Evolutionary conservation across 2,888 invertebrate species (phyloP).

Genomic region (Meta bourneti): DNA sequence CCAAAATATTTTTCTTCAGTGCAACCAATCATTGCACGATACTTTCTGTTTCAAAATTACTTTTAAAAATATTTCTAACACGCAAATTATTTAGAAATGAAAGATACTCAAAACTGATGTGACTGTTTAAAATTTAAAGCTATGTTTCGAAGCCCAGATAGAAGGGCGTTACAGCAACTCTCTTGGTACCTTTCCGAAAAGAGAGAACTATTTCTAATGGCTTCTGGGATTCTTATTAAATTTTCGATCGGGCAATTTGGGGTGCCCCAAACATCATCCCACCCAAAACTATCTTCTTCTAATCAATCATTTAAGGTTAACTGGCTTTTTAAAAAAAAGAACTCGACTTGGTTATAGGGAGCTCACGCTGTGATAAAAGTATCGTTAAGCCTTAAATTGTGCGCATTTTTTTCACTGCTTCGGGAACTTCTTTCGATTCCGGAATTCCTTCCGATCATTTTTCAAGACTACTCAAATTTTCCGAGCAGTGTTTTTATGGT

Average conservation of each 20-base stretch:
- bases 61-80: no score
- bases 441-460: not conserved
- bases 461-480: not conserved
- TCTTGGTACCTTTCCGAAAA: constrained; percentile 51
- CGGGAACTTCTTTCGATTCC: not conserved
- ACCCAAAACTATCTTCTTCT: constrained; percentile 68
- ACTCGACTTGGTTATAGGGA: constrained; percentile 64
- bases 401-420: constrained; percentile 21
- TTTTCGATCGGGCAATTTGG: constrained; percentile 73
- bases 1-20: no score
- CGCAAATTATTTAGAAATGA: no score
- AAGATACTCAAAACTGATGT: no score
- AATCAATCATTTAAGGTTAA: constrained; percentile 76
- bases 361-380: constrained; percentile 60
- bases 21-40: no score
- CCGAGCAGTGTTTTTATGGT: no score
- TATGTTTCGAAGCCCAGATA: no score
- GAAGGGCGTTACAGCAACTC: no score
- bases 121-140: no score
- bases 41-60: no score
- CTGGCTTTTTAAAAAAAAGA: constrained; percentile 54
- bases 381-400: constrained; percentile 64
- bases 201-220: constrained; percentile 44
- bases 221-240: constrained; percentile 73
- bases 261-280: constrained; percentile 58